Evolutionary conservation across 2,113 vertebrate genomes (phyloP).

Genomic region (Planiliza haematocheilus): DNA sequence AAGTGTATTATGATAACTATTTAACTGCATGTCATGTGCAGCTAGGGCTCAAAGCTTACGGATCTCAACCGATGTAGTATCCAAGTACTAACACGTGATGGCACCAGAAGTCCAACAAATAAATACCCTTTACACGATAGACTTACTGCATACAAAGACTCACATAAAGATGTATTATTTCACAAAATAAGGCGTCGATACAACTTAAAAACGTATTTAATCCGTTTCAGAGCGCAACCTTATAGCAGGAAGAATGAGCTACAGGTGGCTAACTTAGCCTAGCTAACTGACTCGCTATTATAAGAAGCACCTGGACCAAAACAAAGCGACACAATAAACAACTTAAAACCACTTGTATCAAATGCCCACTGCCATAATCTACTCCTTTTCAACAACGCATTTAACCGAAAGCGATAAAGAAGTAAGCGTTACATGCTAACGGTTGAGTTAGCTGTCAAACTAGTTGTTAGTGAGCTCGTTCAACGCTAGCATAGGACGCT

Average conservation of each 20-base stretch:
- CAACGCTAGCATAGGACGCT: conserved; percentile 32
- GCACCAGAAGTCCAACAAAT: conserved; percentile 15
- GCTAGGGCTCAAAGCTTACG: too few species aligned
- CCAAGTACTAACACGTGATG: conserved; percentile 46
- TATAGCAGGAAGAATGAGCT: background rate
- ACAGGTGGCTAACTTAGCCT: conserved; percentile 19
- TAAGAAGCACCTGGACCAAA: background rate
- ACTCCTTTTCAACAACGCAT: background rate
- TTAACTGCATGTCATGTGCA: too few species aligned
- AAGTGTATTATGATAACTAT: too few species aligned
- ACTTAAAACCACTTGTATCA: background rate
- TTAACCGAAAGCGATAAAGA: background rate
- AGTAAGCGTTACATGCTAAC: background rate
- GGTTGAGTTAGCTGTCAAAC: conserved; percentile 1
- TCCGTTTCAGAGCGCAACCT: background rate
- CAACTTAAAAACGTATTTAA: background rate
- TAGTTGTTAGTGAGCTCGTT: conserved; percentile 19
- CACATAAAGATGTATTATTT: background rate
- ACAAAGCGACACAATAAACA: background rate
- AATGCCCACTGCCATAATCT: background rate
- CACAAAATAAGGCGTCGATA: too few species aligned
- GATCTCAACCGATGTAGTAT: conserved; percentile 15
- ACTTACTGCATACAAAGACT: background rate
- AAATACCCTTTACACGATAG: background rate
- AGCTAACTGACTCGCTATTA: background rate